These are phyloP conservation scores for Orthonevra nobilis DNA, from an alignment of 2,888 invertebrate species.

Conservation along the genomic window DNA sequence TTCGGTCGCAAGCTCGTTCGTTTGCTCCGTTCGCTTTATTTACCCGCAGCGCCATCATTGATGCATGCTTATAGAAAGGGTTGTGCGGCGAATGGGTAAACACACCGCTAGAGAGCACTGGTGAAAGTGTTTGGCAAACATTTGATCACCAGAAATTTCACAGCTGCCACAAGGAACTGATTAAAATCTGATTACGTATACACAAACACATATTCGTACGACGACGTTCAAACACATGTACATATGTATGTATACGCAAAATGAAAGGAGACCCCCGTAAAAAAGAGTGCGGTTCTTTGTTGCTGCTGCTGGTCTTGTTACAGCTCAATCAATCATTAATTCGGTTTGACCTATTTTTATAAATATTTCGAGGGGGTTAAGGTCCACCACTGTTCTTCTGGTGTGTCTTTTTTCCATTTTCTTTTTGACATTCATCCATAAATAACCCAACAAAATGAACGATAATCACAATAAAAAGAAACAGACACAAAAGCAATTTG, in stretches of 20 bases:
- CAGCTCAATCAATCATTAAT: slow-evolving; percentile 60
- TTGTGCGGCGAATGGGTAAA: slow-evolving; percentile 45
- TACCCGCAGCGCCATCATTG: slow-evolving; percentile 2
- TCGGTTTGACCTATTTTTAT: slow-evolving; percentile 52
- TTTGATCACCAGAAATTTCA: slow-evolving; percentile 61
- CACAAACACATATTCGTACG: too few species aligned
- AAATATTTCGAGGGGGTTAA: neutral
- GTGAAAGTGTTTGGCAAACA: slow-evolving; percentile 67
- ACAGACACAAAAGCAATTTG: slow-evolving; percentile 66
- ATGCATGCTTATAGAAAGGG: slow-evolving; percentile 38
- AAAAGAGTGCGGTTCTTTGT: neutral
- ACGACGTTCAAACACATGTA: too few species aligned
- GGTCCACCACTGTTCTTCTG: slow-evolving; percentile 5
- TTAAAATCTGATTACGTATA: slow-evolving; percentile 50
- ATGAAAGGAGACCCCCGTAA: too few species aligned
- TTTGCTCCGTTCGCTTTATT: slow-evolving; percentile 48
- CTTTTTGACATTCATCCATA: slow-evolving; percentile 46
- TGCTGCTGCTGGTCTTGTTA: slow-evolving; percentile 7
- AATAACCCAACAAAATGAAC: slow-evolving; percentile 60
- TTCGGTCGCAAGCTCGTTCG: too few species aligned
- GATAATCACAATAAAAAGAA: slow-evolving; percentile 56
- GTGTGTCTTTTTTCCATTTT: slow-evolving; percentile 43
- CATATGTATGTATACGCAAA: too few species aligned
- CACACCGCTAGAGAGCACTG: slow-evolving; percentile 29
- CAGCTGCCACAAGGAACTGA: slow-evolving; percentile 60